Evolutionary conservation across 2,113 vertebrate species (phyloP).

Genomic region (Aegotheles bennettii): DNA sequence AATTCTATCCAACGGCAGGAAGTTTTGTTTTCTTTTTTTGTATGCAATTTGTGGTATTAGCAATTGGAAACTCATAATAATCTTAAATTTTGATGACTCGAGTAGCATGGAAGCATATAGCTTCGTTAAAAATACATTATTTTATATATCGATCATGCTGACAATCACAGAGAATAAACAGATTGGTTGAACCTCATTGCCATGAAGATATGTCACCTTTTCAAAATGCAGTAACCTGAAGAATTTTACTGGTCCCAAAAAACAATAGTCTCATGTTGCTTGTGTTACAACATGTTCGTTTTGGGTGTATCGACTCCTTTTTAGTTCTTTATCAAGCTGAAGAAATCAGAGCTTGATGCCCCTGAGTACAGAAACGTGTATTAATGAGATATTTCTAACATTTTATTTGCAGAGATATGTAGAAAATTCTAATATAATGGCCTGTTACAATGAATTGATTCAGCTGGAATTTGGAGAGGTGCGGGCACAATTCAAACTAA

Average conservation of each 20-base stretch:
- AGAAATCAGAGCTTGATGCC: neutral
- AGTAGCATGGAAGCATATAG: neutral
- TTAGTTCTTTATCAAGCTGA: neutral
- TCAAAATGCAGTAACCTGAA: neutral
- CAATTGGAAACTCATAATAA: neutral
- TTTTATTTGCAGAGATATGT: constrained; percentile 83
- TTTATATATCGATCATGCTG: neutral
- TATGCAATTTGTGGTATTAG: neutral
- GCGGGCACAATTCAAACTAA: constrained; percentile 93
- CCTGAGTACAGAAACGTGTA: neutral
- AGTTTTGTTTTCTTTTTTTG: neutral
- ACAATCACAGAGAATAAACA: neutral
- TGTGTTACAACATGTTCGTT: neutral
- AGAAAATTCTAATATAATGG: constrained; percentile 92
- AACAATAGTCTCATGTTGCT: neutral
- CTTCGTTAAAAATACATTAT: neutral
- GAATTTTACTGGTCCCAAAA: neutral
- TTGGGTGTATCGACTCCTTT: neutral
- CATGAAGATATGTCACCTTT: neutral
- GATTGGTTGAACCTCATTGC: neutral
- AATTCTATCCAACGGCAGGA: neutral
- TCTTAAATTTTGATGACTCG: neutral
- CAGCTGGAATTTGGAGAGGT: constrained; percentile 94
- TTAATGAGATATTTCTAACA: constrained; percentile 10
- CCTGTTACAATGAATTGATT: constrained; percentile 96